Evolutionary conservation across 1,140 invertebrate species (phyloP).

Genomic region (Aphidius ervi): DNA sequence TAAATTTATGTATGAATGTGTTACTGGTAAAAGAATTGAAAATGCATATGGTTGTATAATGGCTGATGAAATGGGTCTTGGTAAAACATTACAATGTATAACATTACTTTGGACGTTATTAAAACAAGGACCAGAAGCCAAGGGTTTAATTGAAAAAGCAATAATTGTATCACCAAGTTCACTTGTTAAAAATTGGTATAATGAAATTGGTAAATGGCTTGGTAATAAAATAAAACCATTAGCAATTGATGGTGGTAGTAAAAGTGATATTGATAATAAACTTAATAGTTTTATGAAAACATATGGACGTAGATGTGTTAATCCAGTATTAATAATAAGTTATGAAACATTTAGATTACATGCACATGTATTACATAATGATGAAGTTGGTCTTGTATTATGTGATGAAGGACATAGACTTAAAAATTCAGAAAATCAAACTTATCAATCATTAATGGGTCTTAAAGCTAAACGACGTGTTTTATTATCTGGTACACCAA

Average conservation of each 20-base stretch:
- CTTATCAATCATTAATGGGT: conserved; percentile 90
- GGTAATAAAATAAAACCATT: conserved; percentile 75
- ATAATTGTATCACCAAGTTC: conserved; percentile 96
- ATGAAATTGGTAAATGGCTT: conserved; percentile 98
- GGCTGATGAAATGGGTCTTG: conserved; percentile 97
- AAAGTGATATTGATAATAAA: conserved; percentile 82
- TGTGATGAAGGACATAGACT: conserved; percentile 97
- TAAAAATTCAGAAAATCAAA: conserved; percentile 98
- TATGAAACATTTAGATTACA: conserved; percentile 99
- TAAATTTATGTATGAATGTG: conserved; percentile 99
- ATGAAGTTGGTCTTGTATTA: conserved; percentile 91
- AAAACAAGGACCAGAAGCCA: conserved; percentile 77
- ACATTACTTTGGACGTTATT: conserved; percentile 94
- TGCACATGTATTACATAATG: conserved; percentile 78
- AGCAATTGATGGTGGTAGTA: conserved; percentile 88
- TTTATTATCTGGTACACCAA: conserved; percentile 97
- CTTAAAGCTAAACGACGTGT: conserved; percentile 84
- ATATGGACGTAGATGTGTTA: conserved; percentile 64
- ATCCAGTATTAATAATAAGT: conserved; percentile 94
- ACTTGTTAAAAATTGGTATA: conserved; percentile 98
- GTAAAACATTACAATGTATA: conserved; percentile 98
- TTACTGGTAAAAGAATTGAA: conserved; percentile 87
- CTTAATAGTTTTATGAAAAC: conserved; percentile 70
- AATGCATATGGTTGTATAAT: conserved; percentile 92
- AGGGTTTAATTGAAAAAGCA: conserved; percentile 84